Base-by-base conservation (phyloP, 2,888 invertebrate species). In the Doris montereyensis region DNA sequence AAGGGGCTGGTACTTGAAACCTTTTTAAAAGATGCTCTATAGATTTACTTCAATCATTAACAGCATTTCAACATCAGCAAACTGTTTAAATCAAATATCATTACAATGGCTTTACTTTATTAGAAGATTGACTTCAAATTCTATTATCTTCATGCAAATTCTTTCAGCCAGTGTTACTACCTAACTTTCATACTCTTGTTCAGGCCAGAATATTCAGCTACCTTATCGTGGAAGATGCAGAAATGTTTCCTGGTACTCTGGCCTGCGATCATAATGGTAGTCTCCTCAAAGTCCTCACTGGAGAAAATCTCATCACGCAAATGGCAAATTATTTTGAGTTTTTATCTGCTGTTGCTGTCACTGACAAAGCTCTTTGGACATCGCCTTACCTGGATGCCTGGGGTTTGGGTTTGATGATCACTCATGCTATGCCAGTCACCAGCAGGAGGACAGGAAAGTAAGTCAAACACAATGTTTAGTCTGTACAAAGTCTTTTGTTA, bases 241-340 rank as follows among this genome's bases (percentile, higher is more conserved):
- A 92, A 79, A 80, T 85, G 62, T 90, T 92, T 81, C 91, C 92
- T 1, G 92, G 92, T 2, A 88, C 86, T 41, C 84, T 91, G 62
- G 89, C 91, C 5, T 91, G 91, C 85, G 82, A 84, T 34, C 89
- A 90, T 83, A 84, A 86, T 70, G 92, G 92, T 70, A 90, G 90
- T 82, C 83, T 92, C 83, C 86, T 87, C 77, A 91, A 91, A 73
- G 86, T 92, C 28, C 83, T 81, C 35, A 88, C 87, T 2, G 91
- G 91, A 24, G 91, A 91, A 82, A 91, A 92, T 82, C 87, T 92
- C 28, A 92, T 92, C 82, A 90, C 91, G 5, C 89, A 92, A 86
- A 91, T 92, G 91, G 86, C 86, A 75, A 90, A 91, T 84, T 92
- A 92, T 84, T 92, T 91, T 84, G 90, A 90, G 80, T 92, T 90